Evolutionary conservation across 2,888 invertebrate genomes (phyloP).

Genomic region (Philereme transversata): DNA sequence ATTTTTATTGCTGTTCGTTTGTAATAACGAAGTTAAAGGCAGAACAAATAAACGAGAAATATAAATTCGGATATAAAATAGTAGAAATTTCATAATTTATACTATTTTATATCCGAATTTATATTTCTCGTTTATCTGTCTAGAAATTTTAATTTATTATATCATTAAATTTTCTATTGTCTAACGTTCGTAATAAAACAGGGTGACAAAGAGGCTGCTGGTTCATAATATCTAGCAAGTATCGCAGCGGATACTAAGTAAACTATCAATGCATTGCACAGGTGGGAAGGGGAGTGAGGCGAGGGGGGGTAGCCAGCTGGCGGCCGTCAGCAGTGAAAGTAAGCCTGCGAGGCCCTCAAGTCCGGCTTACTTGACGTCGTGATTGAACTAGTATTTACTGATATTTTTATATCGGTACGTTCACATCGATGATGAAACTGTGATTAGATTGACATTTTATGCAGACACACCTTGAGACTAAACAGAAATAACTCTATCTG

Average conservation of each 20-base stretch:
- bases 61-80: too few relatives aligned
- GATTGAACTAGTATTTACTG: conserved; percentile 46
- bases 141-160: too few relatives aligned
- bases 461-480: too few relatives aligned
- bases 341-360: conserved; percentile 62
- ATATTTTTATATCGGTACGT: conserved; percentile 29
- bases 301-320: conserved; percentile 65
- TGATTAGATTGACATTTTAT: conserved; percentile 12
- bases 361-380: conserved; percentile 48
- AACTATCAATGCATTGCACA: conserved; percentile 70
- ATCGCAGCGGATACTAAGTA: conserved; percentile 39
- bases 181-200: too few relatives aligned
- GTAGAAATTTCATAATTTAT: too few relatives aligned
- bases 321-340: conserved; percentile 82
- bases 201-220: neutral
- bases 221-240: conserved; percentile 16
- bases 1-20: too few relatives aligned
- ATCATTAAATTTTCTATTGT: neutral
- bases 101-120: too few relatives aligned
- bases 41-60: too few relatives aligned
- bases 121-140: too few relatives aligned
- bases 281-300: conserved; percentile 44
- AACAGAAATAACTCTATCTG: too few relatives aligned
- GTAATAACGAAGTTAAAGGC: too few relatives aligned
- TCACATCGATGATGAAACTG: conserved; percentile 11